Evolutionary conservation across 2,113 vertebrate genomes (phyloP), one percentile per base, ranked within the genome.

Genomic region (Prunella himalayana): DNA sequence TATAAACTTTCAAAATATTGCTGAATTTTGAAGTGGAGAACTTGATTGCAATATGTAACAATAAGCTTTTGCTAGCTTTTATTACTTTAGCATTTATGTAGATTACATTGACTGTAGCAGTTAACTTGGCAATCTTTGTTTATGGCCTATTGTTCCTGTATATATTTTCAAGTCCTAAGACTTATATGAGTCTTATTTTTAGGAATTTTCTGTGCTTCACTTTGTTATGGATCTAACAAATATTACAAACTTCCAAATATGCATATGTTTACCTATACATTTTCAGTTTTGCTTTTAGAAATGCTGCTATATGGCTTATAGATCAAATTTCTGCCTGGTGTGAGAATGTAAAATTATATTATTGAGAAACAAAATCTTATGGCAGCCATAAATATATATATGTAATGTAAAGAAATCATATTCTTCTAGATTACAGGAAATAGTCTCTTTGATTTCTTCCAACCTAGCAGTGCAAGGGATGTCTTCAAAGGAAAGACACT

Each of bases 211-310:
- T 72, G 9, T 63, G 64, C 91, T 97, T 83, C 82, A 31, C 88
- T 93, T 70, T 96, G 88, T 93, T 86, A 86, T 77, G 96, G 94
- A 93, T 86, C 71, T 96, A 95, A 97, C n/a, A 96, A 97, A 96
- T 86, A 82, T 19, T 69, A n/a, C 76, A 92, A 60, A 73, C 63
- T 89, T 84, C 91, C 86, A 92, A 87, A 95, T 88, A 96, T 72
- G 44, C 77, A 20, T 96, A 92, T 92, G 42, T 95, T 96, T 96
- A 73, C 75, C 50, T 87, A 77, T 56, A 61, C 12, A 41, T 95
- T 89, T 96, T 92, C 68, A 91, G 15, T 82, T 94, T 90, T 76
- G 18, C 45, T 61, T 95, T 90, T 82, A 90, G 85, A 96, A 88
- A 69, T 51, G 14, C 53, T 90, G 44, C 2, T 54, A 13, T 69